phyloP scores from a whole-genome alignment of 2,888 invertebrate genomes.

The Spodoptera picta region DNA sequence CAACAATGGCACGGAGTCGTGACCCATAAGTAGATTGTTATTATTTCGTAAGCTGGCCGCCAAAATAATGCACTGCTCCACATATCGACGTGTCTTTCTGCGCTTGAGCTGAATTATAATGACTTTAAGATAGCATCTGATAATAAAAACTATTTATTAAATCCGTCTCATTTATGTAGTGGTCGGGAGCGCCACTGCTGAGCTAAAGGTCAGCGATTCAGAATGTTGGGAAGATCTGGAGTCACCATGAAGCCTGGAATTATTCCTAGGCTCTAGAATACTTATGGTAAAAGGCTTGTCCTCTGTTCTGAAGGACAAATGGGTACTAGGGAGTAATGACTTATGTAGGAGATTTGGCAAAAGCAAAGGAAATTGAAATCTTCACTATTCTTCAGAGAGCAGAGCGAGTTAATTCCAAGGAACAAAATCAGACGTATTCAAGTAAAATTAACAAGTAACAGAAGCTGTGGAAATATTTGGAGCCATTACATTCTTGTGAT shows the following conservation, averaged over 20 bases:
- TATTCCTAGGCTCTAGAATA: too few relatives aligned
- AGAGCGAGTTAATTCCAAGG: neutral
- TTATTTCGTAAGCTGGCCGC: conserved; percentile 45
- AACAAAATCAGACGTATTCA: neutral
- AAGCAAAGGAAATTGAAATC: too few relatives aligned
- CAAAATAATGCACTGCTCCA: conserved; percentile 42
- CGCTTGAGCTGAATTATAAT: neutral
- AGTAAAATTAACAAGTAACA: neutral
- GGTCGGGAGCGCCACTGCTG: neutral
- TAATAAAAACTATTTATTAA: too few relatives aligned
- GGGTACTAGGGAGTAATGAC: too few relatives aligned
- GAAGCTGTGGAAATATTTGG: neutral
- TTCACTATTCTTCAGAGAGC: too few relatives aligned
- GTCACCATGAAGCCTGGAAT: too few relatives aligned
- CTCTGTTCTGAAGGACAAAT: too few relatives aligned
- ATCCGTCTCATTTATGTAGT: too few relatives aligned
- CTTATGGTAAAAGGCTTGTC: too few relatives aligned
- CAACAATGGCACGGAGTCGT: conserved; percentile 43
- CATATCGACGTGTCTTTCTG: conserved; percentile 19
- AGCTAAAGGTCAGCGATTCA: neutral
- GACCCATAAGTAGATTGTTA: conserved; percentile 44
- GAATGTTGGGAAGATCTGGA: too few relatives aligned
- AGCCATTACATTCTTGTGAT: neutral
- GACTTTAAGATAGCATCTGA: too few relatives aligned
- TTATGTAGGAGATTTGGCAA: too few relatives aligned